phyloP scores from a whole-genome alignment of 2,797 vertebrate genomes.

The Anabacerthia variegaticeps region DNA sequence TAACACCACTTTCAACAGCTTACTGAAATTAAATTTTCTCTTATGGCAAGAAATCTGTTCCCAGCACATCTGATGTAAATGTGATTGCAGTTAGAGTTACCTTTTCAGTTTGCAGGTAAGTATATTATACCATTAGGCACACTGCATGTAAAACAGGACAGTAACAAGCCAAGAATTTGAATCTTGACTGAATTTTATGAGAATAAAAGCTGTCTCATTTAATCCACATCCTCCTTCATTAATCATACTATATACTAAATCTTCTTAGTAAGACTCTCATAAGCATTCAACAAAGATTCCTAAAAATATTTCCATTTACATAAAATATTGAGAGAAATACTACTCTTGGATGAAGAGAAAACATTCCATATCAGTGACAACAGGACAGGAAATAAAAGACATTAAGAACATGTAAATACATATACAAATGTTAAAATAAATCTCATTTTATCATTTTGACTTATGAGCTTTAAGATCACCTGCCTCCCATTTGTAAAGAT shows the following conservation, averaged over 20 bases:
- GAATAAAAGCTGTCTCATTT: not conserved
- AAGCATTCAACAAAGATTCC: not conserved
- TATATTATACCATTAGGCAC: not conserved
- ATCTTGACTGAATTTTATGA: not conserved
- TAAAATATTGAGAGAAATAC: not conserved
- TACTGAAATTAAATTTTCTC: not conserved
- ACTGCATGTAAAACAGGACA: not conserved
- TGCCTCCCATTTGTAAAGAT: not conserved
- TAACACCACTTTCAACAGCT: not conserved
- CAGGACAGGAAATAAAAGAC: not conserved
- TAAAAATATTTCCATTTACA: not conserved
- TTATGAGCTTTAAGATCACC: not conserved
- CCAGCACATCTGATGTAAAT: not conserved
- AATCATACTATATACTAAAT: not conserved
- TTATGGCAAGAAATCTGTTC: not conserved
- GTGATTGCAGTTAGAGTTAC: not conserved
- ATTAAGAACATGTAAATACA: not conserved
- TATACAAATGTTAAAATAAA: not conserved
- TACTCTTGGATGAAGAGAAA: not conserved
- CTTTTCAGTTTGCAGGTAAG: not conserved
- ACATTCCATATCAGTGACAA: not conserved
- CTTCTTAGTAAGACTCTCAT: not conserved
- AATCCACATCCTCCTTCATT: not conserved
- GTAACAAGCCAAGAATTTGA: not conserved
- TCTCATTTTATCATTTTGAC: not conserved